Conservation (phyloP, 2,888 invertebrate species). For the Lacanobia wlatinum region DNA sequence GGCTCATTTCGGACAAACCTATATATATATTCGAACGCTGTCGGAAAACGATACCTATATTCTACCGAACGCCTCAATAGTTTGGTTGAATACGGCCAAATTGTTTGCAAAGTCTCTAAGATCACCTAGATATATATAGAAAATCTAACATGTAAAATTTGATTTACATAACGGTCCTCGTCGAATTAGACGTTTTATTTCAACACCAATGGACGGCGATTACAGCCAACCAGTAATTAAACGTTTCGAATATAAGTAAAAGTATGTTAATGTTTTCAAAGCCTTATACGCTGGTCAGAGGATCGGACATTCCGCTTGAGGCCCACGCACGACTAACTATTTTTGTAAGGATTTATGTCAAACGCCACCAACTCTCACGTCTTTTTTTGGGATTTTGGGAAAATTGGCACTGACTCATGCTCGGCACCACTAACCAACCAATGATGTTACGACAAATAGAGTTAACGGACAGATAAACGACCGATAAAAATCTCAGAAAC, state of each 20-base stretch:
- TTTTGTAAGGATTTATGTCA: conserved; percentile 30
- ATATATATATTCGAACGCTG: conserved; percentile 6
- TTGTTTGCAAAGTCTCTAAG: not conserved
- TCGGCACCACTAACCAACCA: too few species aligned
- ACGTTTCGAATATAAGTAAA: conserved; percentile 43
- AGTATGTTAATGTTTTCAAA: conserved; percentile 50
- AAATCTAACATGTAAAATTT: not conserved
- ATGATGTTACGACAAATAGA: too few species aligned
- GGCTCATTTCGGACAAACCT: conserved; percentile 14
- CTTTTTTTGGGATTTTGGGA: conserved; percentile 6
- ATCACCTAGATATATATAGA: not conserved
- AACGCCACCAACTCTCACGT: conserved; percentile 10
- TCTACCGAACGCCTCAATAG: not conserved
- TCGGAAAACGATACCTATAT: conserved; percentile 4
- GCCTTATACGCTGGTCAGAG: conserved; percentile 24
- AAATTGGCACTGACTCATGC: not conserved
- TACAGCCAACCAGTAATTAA: conserved; percentile 11
- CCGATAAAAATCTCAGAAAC: too few species aligned
- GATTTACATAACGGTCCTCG: not conserved
- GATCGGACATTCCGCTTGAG: conserved; percentile 32
- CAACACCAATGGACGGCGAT: not conserved
- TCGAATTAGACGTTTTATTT: not conserved
- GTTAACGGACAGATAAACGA: too few species aligned
- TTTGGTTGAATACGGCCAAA: not conserved
- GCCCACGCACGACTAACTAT: conserved; percentile 26